Conservation (phyloP, 2,113 vertebrate genomes). For the Cinclus cinclus region DNA sequence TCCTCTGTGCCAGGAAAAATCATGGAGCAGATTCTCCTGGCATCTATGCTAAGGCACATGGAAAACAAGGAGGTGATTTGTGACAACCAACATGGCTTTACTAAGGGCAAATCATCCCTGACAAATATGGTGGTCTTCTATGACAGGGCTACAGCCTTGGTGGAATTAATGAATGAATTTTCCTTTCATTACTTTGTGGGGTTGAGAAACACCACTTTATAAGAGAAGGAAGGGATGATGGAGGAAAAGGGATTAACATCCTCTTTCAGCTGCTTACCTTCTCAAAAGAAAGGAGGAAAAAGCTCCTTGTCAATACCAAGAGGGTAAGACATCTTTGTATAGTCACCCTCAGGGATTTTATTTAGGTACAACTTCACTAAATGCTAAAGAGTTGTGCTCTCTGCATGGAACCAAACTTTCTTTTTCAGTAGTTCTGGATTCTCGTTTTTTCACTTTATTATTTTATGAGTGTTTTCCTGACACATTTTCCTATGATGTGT, state of each 20-base stretch:
- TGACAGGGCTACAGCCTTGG: fast-evolving
- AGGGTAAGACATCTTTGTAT: neutral
- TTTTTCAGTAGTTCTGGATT: neutral
- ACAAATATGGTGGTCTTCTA: neutral
- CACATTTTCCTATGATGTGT: neutral
- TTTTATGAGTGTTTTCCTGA: neutral
- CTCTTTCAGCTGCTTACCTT: neutral
- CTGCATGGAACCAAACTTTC: neutral
- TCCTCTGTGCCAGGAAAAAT: neutral
- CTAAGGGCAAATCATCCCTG: neutral
- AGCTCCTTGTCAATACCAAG: neutral
- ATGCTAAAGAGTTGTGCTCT: neutral
- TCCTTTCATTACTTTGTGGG: neutral
- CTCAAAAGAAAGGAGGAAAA: neutral
- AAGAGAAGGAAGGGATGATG: neutral
- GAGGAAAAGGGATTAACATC: neutral
- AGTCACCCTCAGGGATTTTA: neutral
- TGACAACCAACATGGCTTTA: neutral
- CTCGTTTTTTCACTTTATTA: neutral
- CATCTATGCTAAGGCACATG: fast-evolving
- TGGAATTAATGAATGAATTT: fast-evolving
- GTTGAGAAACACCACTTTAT: neutral
- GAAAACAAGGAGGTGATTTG: neutral
- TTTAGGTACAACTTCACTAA: neutral
- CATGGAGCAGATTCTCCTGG: neutral